Conservation (phyloP, 2,797 vertebrate species). For the Oreonectes daqikongensis region DNA sequence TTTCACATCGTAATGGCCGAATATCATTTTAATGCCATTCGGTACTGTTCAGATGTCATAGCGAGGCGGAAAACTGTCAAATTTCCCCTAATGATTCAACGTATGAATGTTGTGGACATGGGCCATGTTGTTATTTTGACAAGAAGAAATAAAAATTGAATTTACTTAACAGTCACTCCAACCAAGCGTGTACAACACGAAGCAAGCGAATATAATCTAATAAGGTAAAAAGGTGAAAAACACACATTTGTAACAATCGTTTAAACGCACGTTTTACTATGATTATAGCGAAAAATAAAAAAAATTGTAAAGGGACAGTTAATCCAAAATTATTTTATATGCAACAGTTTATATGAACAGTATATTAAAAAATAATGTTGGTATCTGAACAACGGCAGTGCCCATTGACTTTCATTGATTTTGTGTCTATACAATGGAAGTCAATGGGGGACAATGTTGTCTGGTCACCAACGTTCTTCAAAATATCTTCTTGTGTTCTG, state of each 20-base stretch:
- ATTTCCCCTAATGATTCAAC: slow-evolving; percentile 38
- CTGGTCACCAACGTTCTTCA: no score
- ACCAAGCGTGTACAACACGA: slow-evolving; percentile 70
- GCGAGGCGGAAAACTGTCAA: slow-evolving; percentile 33
- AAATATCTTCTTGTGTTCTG: no score
- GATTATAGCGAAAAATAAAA: not conserved
- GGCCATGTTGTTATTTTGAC: slow-evolving; percentile 66
- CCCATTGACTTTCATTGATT: not conserved
- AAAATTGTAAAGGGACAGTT: slow-evolving; percentile 42
- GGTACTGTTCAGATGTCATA: not conserved
- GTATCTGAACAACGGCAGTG: not conserved
- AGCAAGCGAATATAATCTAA: slow-evolving; percentile 71
- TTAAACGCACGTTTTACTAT: slow-evolving; percentile 50
- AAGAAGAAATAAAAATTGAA: slow-evolving; percentile 47
- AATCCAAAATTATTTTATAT: not conserved
- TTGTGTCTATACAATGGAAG: no score
- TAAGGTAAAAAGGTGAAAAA: slow-evolving; percentile 57
- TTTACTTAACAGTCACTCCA: slow-evolving; percentile 65
- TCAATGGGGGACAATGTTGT: no score
- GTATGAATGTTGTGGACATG: slow-evolving; percentile 59
- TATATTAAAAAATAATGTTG: not conserved
- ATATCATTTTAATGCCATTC: slow-evolving; percentile 8
- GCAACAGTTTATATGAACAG: no score
- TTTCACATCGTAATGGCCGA: slow-evolving; percentile 53
- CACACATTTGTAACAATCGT: slow-evolving; percentile 65